Percentiles rank a stretch among this genome's conserved stretches.
Evolutionary conservation across 1,140 invertebrate genomes (phyloP).

Genomic region (Neotoxoptera formosana): DNA sequence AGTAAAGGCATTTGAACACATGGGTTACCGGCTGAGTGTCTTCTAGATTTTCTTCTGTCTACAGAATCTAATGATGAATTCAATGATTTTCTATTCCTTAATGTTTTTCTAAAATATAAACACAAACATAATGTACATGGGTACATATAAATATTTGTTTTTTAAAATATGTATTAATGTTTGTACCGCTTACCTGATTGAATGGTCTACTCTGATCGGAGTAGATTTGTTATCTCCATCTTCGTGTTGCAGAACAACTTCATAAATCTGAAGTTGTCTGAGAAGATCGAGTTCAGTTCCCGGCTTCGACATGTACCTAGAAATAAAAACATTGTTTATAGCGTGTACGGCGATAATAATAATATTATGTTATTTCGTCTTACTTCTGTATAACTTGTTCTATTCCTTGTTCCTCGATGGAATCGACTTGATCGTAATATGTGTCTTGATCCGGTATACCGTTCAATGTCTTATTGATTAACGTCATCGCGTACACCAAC

Average conservation of each 20-base stretch:
- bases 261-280: slow-evolving; percentile 94
- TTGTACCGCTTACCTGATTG: slow-evolving; percentile 69
- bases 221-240: slow-evolving; percentile 80
- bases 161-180: background rate
- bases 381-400: slow-evolving; percentile 85
- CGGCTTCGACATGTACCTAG: slow-evolving; percentile 88
- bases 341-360: background rate
- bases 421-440: slow-evolving; percentile 98
- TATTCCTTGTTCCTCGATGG: slow-evolving; percentile 95
- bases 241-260: slow-evolving; percentile 90
- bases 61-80: slow-evolving; percentile 66
- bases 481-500: slow-evolving; percentile 93
- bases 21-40: slow-evolving; percentile 70
- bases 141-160: background rate
- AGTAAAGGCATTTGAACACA: slow-evolving; percentile 52
- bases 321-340: slow-evolving; percentile 41
- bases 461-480: slow-evolving; percentile 96
- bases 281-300: slow-evolving; percentile 92
- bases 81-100: slow-evolving; percentile 74
- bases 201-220: slow-evolving; percentile 79
- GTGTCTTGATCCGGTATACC: slow-evolving; percentile 96
- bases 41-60: slow-evolving; percentile 78
- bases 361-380: slow-evolving; percentile 17
- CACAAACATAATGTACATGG: background rate
- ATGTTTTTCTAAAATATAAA: slow-evolving; percentile 71